Conservation (phyloP, 2,113 vertebrate genomes). For the Ammospiza caudacuta region DNA sequence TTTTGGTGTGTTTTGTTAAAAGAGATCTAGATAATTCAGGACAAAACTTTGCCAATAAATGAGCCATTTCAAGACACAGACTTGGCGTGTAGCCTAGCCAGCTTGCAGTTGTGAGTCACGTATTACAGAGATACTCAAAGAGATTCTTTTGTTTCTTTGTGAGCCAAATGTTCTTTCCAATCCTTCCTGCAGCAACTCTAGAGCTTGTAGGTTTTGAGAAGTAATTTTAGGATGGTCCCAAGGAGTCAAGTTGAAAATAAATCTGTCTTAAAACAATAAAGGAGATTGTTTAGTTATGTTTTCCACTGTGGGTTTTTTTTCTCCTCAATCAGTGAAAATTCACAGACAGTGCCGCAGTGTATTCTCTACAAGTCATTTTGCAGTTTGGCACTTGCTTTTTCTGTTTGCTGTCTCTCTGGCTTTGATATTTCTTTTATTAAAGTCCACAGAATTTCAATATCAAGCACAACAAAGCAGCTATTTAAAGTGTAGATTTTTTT, state of each 20-base stretch:
- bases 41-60: background rate
- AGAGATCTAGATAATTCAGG: background rate
- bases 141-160: constrained; percentile 5
- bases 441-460: background rate
- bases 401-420: background rate
- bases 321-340: background rate
- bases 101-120: background rate
- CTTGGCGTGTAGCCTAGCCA: background rate
- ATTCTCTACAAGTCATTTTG: background rate
- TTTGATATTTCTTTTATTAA: background rate
- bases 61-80: background rate
- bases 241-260: background rate
- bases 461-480: background rate
- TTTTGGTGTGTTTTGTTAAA: background rate
- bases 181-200: background rate
- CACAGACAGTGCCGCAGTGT: background rate
- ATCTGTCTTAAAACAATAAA: background rate
- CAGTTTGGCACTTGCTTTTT: background rate
- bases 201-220: background rate
- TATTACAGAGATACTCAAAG: background rate
- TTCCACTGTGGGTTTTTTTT: background rate
- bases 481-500: background rate
- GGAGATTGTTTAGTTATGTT: background rate
- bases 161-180: background rate
- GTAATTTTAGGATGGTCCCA: background rate